phyloP scores from a whole-genome alignment of 2,888 invertebrate species.

The Icerya purchasi region DNA sequence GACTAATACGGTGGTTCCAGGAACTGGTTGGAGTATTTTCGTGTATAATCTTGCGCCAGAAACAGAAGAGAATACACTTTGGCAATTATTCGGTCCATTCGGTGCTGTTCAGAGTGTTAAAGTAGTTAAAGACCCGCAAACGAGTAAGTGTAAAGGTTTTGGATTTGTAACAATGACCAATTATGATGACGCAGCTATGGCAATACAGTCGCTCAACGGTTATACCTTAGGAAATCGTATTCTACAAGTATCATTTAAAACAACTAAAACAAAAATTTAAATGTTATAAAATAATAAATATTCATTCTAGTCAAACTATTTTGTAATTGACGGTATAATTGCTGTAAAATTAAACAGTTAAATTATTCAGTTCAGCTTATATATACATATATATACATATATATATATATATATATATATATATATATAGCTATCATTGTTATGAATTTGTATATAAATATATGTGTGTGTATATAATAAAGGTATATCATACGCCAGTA shows the following conservation, averaged over 20 bases:
- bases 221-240: slow-evolving; percentile 87
- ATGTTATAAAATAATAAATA: too few species aligned
- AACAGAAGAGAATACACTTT: slow-evolving; percentile 73
- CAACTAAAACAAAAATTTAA: slow-evolving; percentile 43
- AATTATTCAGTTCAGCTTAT: too few species aligned
- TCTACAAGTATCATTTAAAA: slow-evolving; percentile 93
- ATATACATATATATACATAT: too few species aligned
- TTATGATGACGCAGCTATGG: slow-evolving; percentile 89
- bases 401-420: too few species aligned
- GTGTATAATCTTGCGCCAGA: slow-evolving; percentile 82
- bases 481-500: too few species aligned
- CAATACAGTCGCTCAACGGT: slow-evolving; percentile 88
- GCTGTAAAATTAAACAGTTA: too few species aligned
- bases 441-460: too few species aligned
- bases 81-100: slow-evolving; percentile 92
- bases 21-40: slow-evolving; percentile 81
- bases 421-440: too few species aligned
- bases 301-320: background rate
- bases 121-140: slow-evolving; percentile 83
- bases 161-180: slow-evolving; percentile 98
- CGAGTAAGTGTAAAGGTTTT: slow-evolving; percentile 95
- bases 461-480: too few species aligned
- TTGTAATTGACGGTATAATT: too few species aligned
- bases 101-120: slow-evolving; percentile 94
- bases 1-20: slow-evolving; percentile 56